Conservation (phyloP, 2,113 vertebrate species). For the Lasiurus cinereus region DNA sequence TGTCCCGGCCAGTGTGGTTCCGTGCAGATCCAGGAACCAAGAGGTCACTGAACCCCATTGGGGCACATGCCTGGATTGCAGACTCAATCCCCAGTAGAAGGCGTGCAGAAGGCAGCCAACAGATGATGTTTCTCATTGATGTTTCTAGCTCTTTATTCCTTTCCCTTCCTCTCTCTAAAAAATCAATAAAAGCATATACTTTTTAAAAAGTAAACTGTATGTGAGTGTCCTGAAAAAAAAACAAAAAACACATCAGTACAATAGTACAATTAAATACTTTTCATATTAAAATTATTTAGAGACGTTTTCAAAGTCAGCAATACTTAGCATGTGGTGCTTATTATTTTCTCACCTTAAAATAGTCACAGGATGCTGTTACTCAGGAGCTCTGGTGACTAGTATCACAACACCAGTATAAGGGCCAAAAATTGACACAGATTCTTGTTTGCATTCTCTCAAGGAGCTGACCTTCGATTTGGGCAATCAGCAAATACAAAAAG, state of each 20-base stretch:
- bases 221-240: neutral
- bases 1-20: too few species aligned
- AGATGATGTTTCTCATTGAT: too few species aligned
- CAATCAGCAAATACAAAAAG: neutral
- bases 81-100: too few species aligned
- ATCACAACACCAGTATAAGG: neutral
- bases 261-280: neutral
- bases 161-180: too few species aligned
- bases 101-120: too few species aligned
- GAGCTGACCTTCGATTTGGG: neutral
- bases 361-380: neutral
- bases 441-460: neutral
- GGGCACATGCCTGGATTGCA: too few species aligned
- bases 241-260: neutral
- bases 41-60: too few species aligned
- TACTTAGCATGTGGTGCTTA: neutral
- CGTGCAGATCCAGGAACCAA: too few species aligned
- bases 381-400: neutral
- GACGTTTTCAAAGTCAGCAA: neutral
- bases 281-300: constrained; percentile 33
- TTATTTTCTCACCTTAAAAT: constrained; percentile 50
- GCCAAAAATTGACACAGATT: neutral
- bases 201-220: neutral
- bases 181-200: too few species aligned
- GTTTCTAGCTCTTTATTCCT: too few species aligned